A percentile compares a stretch with the other conserved stretches of the same genome.
phyloP scores from a whole-genome alignment of 2,113 vertebrate species.

The Spizaetus ornatus region DNA sequence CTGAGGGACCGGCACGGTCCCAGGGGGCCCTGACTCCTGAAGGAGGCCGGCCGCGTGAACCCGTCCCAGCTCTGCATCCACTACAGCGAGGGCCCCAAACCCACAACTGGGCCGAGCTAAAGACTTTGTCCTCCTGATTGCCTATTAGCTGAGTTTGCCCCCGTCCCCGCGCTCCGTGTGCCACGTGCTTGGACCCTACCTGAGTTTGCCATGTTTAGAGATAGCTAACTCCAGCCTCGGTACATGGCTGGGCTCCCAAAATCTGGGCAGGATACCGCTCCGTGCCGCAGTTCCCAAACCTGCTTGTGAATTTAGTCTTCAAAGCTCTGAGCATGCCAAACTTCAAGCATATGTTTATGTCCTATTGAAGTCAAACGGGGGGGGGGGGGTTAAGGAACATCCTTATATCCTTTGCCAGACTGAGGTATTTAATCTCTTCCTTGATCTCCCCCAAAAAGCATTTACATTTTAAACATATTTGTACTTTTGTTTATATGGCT shows the following conservation, averaged over 20 bases:
- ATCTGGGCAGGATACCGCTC: neutral
- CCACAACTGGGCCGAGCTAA: neutral
- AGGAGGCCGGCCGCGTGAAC: neutral
- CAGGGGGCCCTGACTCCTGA: neutral
- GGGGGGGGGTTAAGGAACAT: neutral
- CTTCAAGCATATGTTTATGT: neutral
- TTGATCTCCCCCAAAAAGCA: neutral
- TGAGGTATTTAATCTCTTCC: constrained; percentile 37
- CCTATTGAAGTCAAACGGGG: neutral
- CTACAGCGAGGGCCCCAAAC: neutral
- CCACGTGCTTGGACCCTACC: neutral
- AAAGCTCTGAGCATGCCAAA: neutral
- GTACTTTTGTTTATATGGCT: neutral
- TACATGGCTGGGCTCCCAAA: neutral
- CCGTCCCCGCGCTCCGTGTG: neutral
- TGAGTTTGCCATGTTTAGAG: neutral
- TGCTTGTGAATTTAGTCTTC: neutral
- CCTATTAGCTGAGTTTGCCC: neutral
- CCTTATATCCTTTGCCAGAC: constrained; percentile 33
- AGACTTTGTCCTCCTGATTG: neutral
- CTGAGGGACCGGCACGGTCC: neutral
- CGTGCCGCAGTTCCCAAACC: neutral
- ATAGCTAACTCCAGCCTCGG: neutral
- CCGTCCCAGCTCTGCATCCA: neutral
- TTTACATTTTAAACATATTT: constrained; percentile 42